phyloP scores from a whole-genome alignment of 2,113 vertebrate species.

The Serinus canaria region DNA sequence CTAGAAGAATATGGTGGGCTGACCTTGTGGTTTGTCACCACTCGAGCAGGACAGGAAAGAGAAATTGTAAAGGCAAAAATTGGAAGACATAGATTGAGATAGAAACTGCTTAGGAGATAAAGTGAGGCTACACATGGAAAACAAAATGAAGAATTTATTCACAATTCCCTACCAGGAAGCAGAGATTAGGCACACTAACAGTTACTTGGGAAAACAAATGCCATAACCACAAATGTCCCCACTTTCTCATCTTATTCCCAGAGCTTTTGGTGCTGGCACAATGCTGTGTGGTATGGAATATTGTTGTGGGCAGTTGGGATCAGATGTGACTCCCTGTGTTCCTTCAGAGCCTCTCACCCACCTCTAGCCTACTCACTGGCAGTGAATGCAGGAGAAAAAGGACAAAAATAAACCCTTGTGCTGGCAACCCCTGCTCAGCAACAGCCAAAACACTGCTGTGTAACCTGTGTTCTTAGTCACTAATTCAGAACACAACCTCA shows the following conservation, averaged over 20 bases:
- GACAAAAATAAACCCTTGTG: neutral
- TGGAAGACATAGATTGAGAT: neutral
- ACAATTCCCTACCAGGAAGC: neutral
- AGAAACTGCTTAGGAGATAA: neutral
- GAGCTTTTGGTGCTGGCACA: neutral
- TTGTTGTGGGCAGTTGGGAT: fast-evolving
- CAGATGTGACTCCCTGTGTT: neutral
- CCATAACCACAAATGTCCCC: fast-evolving
- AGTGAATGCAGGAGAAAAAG: fast-evolving
- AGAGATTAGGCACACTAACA: fast-evolving
- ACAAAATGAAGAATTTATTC: neutral
- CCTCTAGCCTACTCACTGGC: neutral
- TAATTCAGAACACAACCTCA: neutral
- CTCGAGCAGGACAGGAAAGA: neutral
- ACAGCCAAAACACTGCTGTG: neutral
- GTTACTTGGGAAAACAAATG: neutral
- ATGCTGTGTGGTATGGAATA: neutral
- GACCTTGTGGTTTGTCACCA: fast-evolving
- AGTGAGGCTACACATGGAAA: fast-evolving
- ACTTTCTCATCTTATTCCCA: neutral
- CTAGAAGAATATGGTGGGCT: neutral
- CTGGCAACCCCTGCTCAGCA: neutral
- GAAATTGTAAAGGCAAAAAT: neutral
- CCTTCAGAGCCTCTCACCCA: neutral
- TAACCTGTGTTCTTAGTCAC: neutral